Evolutionary conservation across 2,113 vertebrate genomes (phyloP).

Genomic region (Limanda limanda): DNA sequence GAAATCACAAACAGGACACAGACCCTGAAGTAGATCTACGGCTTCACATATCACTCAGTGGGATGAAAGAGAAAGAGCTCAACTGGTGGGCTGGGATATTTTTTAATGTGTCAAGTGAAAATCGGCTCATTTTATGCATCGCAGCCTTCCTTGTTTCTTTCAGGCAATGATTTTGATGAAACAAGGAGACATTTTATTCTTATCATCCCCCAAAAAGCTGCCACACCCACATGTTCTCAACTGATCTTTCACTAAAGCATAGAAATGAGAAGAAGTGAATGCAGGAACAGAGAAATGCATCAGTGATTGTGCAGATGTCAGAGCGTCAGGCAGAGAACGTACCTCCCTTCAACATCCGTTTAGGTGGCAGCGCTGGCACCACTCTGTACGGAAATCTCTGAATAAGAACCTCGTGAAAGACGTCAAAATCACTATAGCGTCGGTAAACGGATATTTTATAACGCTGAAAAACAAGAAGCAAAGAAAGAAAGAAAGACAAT

Average conservation of each 20-base stretch:
- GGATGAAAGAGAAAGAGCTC: not conserved
- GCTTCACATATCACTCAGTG: not conserved
- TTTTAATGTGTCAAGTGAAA: not conserved
- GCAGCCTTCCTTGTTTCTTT: constrained; percentile 3
- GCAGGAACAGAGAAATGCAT: not conserved
- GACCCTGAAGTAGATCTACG: not conserved
- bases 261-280: not conserved
- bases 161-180: constrained; percentile 36
- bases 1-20: not conserved
- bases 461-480: constrained; percentile 74
- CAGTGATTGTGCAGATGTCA: not conserved
- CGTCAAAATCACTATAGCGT: constrained; percentile 95
- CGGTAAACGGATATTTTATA: constrained; percentile 92
- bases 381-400: constrained; percentile 94
- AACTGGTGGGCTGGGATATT: not conserved
- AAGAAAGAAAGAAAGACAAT: constrained; percentile 2
- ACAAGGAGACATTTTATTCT: not conserved
- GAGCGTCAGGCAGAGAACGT: constrained; percentile 1
- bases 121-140: too few relatives aligned
- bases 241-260: not conserved
- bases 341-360: constrained; percentile 95
- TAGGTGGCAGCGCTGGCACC: constrained; percentile 94
- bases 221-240: not conserved
- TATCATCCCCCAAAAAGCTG: not conserved
- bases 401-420: constrained; percentile 94